Base-by-base conservation (phyloP, 2,797 vertebrate species). In the Pipistrellus pipistrellus region DNA sequence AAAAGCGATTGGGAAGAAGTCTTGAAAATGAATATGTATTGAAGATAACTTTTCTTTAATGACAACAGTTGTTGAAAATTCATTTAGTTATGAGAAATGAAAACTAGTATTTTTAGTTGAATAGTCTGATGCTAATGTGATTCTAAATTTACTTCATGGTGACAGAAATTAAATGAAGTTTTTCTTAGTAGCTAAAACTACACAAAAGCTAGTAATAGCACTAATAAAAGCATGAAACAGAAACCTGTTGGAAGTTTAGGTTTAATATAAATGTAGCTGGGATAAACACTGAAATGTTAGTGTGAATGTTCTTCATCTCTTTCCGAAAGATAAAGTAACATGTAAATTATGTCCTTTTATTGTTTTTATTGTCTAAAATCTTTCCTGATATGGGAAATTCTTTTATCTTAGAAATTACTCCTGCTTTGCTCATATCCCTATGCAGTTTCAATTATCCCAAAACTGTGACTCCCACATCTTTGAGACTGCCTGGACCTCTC, bases 21-120 rank as follows among this genome's bases (percentile, higher is more conserved):
- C 87, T 95, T 94, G 89, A 93, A 97, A 93, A 90, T 94, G 53
- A 96, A 21, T 91, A 91, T 86, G 48, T 55, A 41, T 44, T 51
- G 55, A 94, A 85, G 66, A 93, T 68, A 72, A 93, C 66, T 81
- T 94, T 93, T 86, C 51, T 91, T 86, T 78, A 83, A 92, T 59
- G 27, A 35, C 46, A 94, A 59, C 20, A 71, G 66, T 88, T 90
- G 76, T 66, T 90, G 14, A 95, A 95, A 95, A 85, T 94, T 85
- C 48, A 44, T 66, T 94, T 62, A 86, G 38, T 27, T 92, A 7
- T 59, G 32, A 44, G 35, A 93, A 93, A 89, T 68, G 18, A 87
- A 95, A 95, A 78, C 78, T 88, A 77, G 27, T 75, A 82, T 64
- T 90, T 95, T 93, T 59, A n/a, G 27, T 85, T 93, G 66, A 94